Evolutionary conservation across 1,140 invertebrate species (phyloP).

Genomic region (Physella acuta): DNA sequence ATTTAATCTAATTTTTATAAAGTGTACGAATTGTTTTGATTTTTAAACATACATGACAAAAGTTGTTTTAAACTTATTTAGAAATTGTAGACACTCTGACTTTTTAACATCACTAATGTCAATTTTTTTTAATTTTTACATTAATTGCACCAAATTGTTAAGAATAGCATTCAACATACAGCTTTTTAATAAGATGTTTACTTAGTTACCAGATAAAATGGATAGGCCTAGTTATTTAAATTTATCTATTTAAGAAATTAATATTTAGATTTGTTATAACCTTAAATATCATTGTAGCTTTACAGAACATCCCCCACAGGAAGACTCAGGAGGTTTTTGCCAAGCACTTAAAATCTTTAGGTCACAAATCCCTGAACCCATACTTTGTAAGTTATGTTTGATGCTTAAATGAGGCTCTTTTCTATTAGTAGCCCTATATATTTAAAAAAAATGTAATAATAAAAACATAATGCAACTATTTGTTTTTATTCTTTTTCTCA

Average conservation of each 20-base stretch:
- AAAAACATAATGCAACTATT: neutral
- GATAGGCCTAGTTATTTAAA: neutral
- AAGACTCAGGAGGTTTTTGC: constrained; percentile 16
- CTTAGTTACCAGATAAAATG: neutral
- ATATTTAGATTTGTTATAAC: neutral
- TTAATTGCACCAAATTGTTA: neutral
- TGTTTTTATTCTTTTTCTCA: neutral
- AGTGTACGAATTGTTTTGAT: too few species aligned
- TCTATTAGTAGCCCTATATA: neutral
- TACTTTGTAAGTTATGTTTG: constrained; percentile 20
- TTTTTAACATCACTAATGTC: neutral
- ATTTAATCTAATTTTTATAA: too few species aligned
- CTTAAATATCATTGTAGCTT: neutral
- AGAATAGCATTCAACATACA: neutral
- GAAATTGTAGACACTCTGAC: too few species aligned
- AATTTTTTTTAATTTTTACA: neutral
- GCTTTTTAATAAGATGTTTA: neutral
- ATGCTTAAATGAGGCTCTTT: neutral
- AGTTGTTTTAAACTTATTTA: too few species aligned
- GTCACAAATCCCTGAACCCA: constrained; percentile 15
- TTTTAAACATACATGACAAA: too few species aligned
- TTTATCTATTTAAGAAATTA: neutral
- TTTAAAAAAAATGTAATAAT: neutral
- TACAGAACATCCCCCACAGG: constrained; percentile 5
- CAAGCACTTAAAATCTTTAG: constrained; percentile 8